Evolutionary conservation across 2,113 vertebrate species (phyloP).

Genomic region (Saimiri boliviensis): DNA sequence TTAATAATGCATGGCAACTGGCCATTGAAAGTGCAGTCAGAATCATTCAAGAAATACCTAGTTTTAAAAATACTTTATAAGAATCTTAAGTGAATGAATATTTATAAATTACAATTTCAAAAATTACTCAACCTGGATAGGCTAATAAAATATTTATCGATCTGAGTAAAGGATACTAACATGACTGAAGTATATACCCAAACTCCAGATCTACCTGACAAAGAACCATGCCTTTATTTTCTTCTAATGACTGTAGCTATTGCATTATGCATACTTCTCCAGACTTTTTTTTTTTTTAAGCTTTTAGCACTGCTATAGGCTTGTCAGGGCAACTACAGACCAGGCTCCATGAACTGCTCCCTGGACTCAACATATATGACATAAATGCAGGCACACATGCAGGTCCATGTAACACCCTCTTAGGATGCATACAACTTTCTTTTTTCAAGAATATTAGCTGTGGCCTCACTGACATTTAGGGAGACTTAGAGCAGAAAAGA

Average conservation of each 20-base stretch:
- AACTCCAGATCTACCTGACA: neutral
- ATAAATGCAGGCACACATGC: neutral
- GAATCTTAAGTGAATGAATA: slow-evolving; percentile 56
- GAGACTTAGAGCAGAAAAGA: neutral
- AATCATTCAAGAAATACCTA: slow-evolving; percentile 80
- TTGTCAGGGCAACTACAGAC: neutral
- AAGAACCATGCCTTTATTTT: slow-evolving; percentile 16
- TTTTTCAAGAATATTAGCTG: neutral
- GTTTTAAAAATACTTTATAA: slow-evolving; percentile 55
- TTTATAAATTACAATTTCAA: slow-evolving; percentile 29
- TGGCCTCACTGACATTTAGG: neutral
- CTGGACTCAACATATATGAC: neutral
- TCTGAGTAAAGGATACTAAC: neutral
- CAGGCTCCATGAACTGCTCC: neutral
- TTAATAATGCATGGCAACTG: slow-evolving; percentile 86
- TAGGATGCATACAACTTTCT: neutral
- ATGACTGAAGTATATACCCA: neutral
- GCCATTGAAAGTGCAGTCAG: slow-evolving; percentile 80
- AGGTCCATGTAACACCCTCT: neutral
- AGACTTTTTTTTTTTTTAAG: neutral
- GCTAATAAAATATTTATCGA: neutral
- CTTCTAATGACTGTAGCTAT: neutral
- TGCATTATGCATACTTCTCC: slow-evolving; percentile 8
- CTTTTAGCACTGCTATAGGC: neutral
- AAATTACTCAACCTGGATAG: neutral